Percentiles rank a stretch among this genome's conserved stretches.
Conservation (phyloP, 2,797 vertebrate species). For the Crax fasciolata region DNA sequence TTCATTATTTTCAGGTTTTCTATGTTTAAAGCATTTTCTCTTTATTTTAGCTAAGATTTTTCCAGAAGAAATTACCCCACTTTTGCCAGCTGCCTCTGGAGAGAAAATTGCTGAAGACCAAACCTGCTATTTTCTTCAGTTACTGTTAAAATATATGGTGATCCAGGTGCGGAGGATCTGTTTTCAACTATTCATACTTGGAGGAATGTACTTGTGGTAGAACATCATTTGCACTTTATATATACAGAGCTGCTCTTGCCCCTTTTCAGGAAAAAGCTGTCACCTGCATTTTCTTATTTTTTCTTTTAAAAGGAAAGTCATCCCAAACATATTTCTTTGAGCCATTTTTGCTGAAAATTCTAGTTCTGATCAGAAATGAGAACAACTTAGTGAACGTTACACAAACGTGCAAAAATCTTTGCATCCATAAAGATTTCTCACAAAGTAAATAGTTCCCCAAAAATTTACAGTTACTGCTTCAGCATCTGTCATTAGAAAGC, state of each 20-base stretch:
- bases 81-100: conserved; percentile 91
- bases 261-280: not conserved
- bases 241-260: not conserved
- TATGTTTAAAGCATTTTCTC: not conserved
- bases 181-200: not conserved
- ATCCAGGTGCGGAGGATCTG: conserved; percentile 88
- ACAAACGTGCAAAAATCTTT: not conserved
- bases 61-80: conserved; percentile 95
- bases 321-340: not conserved
- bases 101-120: conserved; percentile 95
- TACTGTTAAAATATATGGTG: conserved; percentile 95
- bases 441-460: not conserved
- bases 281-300: not conserved
- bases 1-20: not conserved
- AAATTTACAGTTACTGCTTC: not conserved
- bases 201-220: not conserved
- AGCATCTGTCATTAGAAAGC: not conserved
- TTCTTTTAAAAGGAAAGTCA: not conserved
- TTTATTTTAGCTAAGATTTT: conserved; percentile 90
- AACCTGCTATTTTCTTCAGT: conserved; percentile 95
- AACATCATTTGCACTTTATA: fast-evolving
- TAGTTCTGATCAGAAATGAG: not conserved
- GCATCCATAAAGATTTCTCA: not conserved
- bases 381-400: not conserved
- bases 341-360: not conserved